Evolutionary conservation across 2,888 invertebrate species (phyloP).

Genomic region (Drosophila greeni): DNA sequence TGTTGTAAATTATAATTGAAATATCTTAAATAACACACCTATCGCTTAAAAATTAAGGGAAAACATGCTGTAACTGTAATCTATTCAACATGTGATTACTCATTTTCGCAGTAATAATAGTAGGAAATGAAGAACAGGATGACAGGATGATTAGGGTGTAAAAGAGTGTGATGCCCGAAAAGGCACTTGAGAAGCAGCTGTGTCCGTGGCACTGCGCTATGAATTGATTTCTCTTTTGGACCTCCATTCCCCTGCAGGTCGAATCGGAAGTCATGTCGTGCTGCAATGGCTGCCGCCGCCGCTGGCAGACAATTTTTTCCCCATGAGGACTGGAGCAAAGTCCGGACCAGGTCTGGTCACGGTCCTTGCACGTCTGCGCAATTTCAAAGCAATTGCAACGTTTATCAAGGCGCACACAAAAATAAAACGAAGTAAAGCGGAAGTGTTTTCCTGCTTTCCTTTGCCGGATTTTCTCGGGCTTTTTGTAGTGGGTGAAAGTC

Average conservation of each 20-base stretch:
- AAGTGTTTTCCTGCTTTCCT: conserved; percentile 61
- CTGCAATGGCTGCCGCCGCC: conserved; percentile 58
- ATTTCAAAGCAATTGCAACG: conserved; percentile 73
- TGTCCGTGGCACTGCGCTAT: conserved; percentile 44
- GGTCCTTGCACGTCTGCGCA: conserved; percentile 66
- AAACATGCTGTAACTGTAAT: background rate
- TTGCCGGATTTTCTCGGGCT: conserved; percentile 38
- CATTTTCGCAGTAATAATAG: background rate
- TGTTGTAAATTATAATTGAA: too few relatives aligned
- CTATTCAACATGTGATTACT: background rate
- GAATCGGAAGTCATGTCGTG: conserved; percentile 70
- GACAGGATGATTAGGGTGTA: conserved; percentile 31
- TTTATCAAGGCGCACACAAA: conserved; percentile 63
- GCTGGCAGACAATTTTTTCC: conserved; percentile 61
- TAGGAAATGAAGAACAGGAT: background rate
- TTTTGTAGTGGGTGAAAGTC: conserved; percentile 73
- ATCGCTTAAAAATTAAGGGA: background rate
- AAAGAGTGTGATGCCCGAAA: conserved; percentile 42
- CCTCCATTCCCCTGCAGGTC: conserved; percentile 25
- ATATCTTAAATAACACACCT: background rate
- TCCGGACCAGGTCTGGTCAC: conserved; percentile 3
- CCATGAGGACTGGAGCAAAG: conserved; percentile 2
- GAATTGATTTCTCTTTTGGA: conserved; percentile 58
- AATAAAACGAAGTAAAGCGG: conserved; percentile 66
- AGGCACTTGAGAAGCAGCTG: conserved; percentile 53